Base-by-base conservation (phyloP, 2,888 invertebrate species). In the Ditylenchus weischeri region DNA sequence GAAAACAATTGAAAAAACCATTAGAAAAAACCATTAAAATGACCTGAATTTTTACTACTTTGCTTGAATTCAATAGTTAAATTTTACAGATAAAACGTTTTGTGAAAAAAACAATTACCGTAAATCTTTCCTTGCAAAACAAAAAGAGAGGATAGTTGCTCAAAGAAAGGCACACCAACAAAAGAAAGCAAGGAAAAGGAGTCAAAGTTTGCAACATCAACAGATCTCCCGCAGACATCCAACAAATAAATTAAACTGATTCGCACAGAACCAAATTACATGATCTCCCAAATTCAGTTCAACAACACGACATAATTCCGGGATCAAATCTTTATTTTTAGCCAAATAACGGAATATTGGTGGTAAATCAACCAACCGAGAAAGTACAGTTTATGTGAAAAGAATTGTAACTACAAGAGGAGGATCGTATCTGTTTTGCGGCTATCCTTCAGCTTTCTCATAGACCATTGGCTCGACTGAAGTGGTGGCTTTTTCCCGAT, bases 401-500 rank as follows among this genome's bases (percentile, higher is more conserved):
- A 5, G 36, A n/a, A 38, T 60, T 35, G 65, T 58, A 21, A n/a
- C 66, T 19, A 19, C 65, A 1, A 18, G 36, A 50, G 50, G 5
- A 29, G 5, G 3, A 29, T 5, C 29, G 48, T 38, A 49, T 48
- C 7, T 47, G 49, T 11, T 8, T 23, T 29, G 60, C 61, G 2
- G 35, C 51, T 21, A 29, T 57, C 57, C 48, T 23, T 19, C 2
- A 11, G 13, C 8, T n/a, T 59, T 47, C 18, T 83, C 68, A 80
- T 84, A 68, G 83, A 83, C 66, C 88, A 89, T 81, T 90, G 90
- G 89, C 88, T 88, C 76, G 87, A 88, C 73, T 90, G 90, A 83
- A 88, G 68, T 70, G 54, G 75, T 74, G 19, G 78, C 78, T n/a
- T 66, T 63, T 38, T 73, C 69, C n/a, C 72, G 72, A 4, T 69